phyloP scores from a whole-genome alignment of 2,113 vertebrate species.

The Equus quagga region DNA sequence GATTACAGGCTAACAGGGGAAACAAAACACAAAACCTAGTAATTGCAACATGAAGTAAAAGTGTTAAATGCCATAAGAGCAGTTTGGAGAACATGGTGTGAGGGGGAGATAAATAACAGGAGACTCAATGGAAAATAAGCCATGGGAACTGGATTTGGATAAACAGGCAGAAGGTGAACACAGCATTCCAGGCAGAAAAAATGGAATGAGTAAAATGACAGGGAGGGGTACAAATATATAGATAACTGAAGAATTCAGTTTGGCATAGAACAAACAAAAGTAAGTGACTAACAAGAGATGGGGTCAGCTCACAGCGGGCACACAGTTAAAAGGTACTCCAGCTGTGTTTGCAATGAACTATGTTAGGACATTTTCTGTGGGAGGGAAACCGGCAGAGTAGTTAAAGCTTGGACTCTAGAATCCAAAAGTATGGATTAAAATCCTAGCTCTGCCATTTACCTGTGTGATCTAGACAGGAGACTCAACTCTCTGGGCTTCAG shows the following conservation, averaged over 20 bases:
- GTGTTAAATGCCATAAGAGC: not conserved
- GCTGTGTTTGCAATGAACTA: not conserved
- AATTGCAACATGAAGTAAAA: not conserved
- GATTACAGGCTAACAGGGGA: not conserved
- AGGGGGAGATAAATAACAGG: not conserved
- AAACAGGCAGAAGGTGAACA: not conserved
- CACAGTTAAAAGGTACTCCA: not conserved
- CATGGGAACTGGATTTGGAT: not conserved
- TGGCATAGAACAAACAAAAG: not conserved
- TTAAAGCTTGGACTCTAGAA: not conserved
- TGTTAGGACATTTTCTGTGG: not conserved
- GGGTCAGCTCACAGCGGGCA: not conserved
- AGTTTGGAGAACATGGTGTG: not conserved
- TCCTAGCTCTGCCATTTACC: conserved; percentile 2
- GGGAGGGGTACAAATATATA: not conserved
- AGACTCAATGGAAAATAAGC: not conserved
- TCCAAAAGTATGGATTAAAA: not conserved
- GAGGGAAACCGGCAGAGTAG: not conserved
- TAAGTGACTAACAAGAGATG: not conserved
- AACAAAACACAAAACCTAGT: not conserved
- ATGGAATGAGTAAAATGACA: not conserved
- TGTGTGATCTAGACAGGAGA: not conserved
- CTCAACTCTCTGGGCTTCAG: not conserved
- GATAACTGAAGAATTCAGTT: conserved; percentile 23
- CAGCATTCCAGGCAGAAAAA: not conserved